These are phyloP conservation scores for Ostrea denselamellosa DNA, from an alignment of 1,140 invertebrate genomes.

Conservation along the genomic window DNA sequence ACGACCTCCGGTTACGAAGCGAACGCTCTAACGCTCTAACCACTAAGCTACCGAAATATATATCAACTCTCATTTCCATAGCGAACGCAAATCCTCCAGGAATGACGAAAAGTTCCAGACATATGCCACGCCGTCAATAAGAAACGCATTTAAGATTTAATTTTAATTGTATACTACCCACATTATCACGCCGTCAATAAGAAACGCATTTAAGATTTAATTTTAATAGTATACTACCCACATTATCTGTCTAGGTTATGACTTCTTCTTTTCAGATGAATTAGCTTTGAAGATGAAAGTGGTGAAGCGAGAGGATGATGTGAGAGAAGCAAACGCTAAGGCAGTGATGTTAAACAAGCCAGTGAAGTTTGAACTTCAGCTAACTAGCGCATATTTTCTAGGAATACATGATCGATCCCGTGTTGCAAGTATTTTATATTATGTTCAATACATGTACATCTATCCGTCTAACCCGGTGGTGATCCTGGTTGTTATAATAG, in stretches of 20 bases:
- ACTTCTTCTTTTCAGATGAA: not conserved
- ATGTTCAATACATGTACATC: no score
- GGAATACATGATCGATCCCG: not conserved
- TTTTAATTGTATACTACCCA: not conserved
- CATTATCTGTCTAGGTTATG: not conserved
- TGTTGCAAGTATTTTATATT: not conserved
- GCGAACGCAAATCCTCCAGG: no score
- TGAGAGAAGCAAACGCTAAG: not conserved
- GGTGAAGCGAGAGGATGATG: not conserved
- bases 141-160: not conserved
- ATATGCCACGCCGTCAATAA: not conserved
- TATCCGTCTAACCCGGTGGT: no score
- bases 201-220: not conserved
- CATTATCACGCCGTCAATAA: not conserved
- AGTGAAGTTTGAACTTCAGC: not conserved
- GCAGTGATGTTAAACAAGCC: not conserved
- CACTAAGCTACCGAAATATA: no score
- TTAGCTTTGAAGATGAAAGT: not conserved
- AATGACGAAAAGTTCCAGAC: no score
- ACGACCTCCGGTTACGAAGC: no score
- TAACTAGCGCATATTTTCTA: constrained; percentile 12
- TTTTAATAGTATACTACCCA: not conserved
- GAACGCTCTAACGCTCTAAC: no score
- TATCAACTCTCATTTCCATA: no score
- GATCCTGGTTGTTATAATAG: no score